Evolutionary conservation across 35 echinoderm and acorn worm species (phyloP).

Genomic region (Patiria miniata): DNA sequence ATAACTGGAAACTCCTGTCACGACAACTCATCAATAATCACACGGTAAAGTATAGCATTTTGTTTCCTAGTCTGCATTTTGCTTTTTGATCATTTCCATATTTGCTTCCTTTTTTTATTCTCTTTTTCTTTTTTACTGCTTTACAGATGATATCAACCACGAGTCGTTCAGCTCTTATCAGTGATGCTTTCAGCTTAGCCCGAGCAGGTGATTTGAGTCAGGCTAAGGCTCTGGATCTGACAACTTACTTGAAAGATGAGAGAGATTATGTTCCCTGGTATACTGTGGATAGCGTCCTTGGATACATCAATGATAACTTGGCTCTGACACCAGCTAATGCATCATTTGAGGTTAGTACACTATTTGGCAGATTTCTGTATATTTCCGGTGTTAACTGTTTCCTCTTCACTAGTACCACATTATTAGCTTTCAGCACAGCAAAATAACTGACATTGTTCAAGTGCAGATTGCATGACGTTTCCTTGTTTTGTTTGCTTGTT

Average conservation of each 20-base stretch:
- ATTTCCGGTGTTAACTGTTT: too few relatives aligned
- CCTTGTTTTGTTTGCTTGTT: not conserved
- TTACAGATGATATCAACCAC: constrained; percentile 41
- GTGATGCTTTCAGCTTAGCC: constrained; percentile 77
- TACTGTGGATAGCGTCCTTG: constrained; percentile 34
- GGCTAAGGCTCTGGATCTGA: constrained; percentile 55
- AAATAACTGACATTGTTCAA: not conserved
- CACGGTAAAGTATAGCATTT: constrained; percentile 30
- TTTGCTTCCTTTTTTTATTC: not conserved
- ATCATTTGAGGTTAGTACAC: constrained; percentile 47
- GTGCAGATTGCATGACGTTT: not conserved
- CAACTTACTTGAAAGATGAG: constrained; percentile 71
- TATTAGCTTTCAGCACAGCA: not conserved
- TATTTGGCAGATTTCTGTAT: not conserved
- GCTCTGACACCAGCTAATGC: constrained; percentile 52
- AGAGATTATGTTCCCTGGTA: constrained; percentile 81
- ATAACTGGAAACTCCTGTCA: constrained; percentile 77
- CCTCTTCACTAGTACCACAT: too few relatives aligned
- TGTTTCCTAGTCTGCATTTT: not conserved
- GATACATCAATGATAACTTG: constrained; percentile 68
- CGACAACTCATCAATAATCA: constrained; percentile 59
- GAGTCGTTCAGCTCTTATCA: constrained; percentile 64
- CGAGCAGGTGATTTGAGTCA: constrained; percentile 62
- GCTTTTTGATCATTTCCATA: not conserved
- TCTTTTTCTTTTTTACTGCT: not conserved